phyloP scores from a whole-genome alignment of 2,888 invertebrate species.

The Trissolcus japonicus region DNA sequence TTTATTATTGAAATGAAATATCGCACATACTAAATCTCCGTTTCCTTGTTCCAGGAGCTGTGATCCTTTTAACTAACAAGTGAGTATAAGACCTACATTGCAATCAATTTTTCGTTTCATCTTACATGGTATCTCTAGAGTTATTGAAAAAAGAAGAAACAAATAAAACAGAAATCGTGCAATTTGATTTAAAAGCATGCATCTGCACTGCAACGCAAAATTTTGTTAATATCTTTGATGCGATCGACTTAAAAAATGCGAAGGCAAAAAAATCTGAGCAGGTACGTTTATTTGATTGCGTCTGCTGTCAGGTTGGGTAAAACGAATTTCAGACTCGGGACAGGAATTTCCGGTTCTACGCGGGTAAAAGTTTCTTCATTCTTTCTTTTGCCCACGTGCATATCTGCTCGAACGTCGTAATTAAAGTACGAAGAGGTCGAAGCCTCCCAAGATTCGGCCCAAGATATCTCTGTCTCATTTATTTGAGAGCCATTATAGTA shows the following conservation, averaged over 20 bases:
- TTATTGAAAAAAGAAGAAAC: neutral
- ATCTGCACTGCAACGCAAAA: neutral
- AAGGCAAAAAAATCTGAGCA: slow-evolving; percentile 39
- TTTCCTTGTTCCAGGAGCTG: slow-evolving; percentile 45
- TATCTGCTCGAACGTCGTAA: slow-evolving; percentile 61
- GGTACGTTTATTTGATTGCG: slow-evolving; percentile 36
- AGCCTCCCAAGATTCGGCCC: slow-evolving; percentile 54
- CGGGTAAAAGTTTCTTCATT: slow-evolving; percentile 41
- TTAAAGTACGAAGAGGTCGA: slow-evolving; percentile 59
- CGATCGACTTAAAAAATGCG: slow-evolving; percentile 5
- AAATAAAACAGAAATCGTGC: neutral
- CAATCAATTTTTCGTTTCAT: neutral
- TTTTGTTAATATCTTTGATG: too few relatives aligned
- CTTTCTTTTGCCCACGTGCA: slow-evolving; percentile 57
- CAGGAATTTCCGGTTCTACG: slow-evolving; percentile 61
- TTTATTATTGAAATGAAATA: too few relatives aligned
- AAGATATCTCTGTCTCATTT: slow-evolving; percentile 56
- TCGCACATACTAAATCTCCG: too few relatives aligned
- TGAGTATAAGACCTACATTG: slow-evolving; percentile 16
- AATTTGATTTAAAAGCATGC: neutral
- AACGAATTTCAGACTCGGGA: slow-evolving; percentile 56
- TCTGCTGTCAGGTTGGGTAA: slow-evolving; percentile 46
- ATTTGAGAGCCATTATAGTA: slow-evolving; percentile 55
- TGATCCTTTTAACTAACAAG: slow-evolving; percentile 35
- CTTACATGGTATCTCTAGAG: neutral